Conservation (phyloP, 1,140 invertebrate species). For the Nomia melanderi region DNA sequence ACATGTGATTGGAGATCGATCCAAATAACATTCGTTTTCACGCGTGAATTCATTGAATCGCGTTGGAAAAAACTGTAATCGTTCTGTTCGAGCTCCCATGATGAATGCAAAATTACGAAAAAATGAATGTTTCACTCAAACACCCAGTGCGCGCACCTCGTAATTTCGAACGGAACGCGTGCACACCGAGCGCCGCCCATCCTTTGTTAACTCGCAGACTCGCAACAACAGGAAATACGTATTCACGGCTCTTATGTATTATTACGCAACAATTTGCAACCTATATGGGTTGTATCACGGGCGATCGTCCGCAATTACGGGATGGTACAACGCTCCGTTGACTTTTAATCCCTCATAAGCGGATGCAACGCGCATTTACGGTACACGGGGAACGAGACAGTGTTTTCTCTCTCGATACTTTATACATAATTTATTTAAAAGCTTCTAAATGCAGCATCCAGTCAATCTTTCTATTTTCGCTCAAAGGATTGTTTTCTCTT, state of each 20-base stretch:
- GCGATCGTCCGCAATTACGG: constrained; percentile 12
- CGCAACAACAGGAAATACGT: constrained; percentile 27
- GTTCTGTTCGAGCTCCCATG: background rate
- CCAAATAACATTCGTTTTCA: too few relatives aligned
- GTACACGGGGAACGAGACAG: background rate
- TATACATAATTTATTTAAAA: too few relatives aligned
- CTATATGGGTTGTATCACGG: constrained; percentile 23
- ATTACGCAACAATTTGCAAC: constrained; percentile 40
- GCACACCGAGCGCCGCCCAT: background rate
- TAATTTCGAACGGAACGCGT: background rate
- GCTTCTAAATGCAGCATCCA: too few relatives aligned
- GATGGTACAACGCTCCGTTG: background rate
- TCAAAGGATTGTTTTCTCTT: too few relatives aligned
- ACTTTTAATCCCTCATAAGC: constrained; percentile 7
- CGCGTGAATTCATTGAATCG: too few relatives aligned
- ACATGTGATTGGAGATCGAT: too few relatives aligned
- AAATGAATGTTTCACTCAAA: background rate
- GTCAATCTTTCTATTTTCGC: too few relatives aligned
- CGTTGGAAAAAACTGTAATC: too few relatives aligned
- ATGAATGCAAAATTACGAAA: background rate
- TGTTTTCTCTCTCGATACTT: background rate
- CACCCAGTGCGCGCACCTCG: background rate
- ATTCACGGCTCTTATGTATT: constrained; percentile 32
- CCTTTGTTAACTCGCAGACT: constrained; percentile 29
- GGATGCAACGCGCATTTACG: background rate